phyloP scores from a whole-genome alignment of 2,797 vertebrate genomes.

The Cyprinella venusta region DNA sequence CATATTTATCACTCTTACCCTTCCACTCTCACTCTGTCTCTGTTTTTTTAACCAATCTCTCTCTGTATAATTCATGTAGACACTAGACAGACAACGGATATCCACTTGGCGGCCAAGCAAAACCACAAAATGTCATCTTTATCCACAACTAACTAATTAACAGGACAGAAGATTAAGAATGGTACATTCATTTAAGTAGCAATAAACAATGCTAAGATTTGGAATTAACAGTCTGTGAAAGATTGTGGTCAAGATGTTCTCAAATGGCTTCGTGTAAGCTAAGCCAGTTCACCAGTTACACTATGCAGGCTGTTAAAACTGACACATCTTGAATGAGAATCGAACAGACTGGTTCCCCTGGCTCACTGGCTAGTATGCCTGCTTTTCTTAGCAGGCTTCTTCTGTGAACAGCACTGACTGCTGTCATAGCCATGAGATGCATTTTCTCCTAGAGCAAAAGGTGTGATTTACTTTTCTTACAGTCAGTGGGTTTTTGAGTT shows the following conservation, averaged over 20 bases:
- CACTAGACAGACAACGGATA: neutral
- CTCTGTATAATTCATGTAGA: neutral
- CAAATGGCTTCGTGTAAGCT: neutral
- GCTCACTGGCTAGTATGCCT: constrained; percentile 24
- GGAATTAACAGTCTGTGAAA: neutral
- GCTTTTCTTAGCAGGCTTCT: constrained; percentile 1
- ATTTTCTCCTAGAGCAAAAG: constrained; percentile 22
- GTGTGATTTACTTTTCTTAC: neutral
- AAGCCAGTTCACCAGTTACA: constrained; percentile 31
- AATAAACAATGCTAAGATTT: constrained; percentile 1
- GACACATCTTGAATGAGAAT: constrained; percentile 19
- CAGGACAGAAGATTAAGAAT: neutral
- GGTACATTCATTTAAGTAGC: neutral
- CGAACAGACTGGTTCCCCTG: constrained; percentile 21
- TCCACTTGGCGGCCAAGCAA: neutral
- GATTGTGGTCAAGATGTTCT: constrained; percentile 10
- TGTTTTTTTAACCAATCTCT: neutral
- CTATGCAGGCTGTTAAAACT: constrained; percentile 34
- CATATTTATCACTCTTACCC: constrained; percentile 15
- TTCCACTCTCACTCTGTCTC: constrained; percentile 9
- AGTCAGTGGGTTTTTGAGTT: neutral
- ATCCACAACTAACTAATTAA: neutral
- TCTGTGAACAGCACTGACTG: neutral
- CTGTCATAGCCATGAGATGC: constrained; percentile 27
- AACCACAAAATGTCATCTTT: constrained; percentile 1